phyloP scores from a whole-genome alignment of 2,113 vertebrate genomes.

The Oenanthe melanoleuca region DNA sequence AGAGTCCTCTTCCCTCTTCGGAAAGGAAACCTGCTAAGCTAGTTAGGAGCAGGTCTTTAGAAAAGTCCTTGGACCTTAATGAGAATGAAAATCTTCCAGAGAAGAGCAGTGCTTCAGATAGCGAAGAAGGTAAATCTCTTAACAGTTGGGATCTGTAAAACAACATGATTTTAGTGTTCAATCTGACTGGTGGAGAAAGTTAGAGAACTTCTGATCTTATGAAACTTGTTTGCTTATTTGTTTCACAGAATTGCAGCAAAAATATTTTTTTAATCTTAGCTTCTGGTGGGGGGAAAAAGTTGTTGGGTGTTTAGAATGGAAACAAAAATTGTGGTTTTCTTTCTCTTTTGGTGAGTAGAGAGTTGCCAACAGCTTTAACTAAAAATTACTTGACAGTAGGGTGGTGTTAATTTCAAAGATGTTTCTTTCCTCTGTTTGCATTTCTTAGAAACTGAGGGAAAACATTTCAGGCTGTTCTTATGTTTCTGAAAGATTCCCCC shows the following conservation, averaged over 20 bases:
- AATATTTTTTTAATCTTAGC: not conserved
- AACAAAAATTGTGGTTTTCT: not conserved
- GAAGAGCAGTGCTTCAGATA: slow-evolving; percentile 85
- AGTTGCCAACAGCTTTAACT: not conserved
- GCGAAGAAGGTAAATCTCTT: slow-evolving; percentile 83
- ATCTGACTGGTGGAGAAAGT: not conserved
- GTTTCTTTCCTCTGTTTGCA: not conserved
- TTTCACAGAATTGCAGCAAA: not conserved
- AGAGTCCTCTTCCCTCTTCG: slow-evolving; percentile 68
- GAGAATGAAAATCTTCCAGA: slow-evolving; percentile 86
- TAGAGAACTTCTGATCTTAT: not conserved
- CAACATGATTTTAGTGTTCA: not conserved
- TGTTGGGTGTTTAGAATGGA: not conserved
- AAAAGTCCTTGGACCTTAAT: slow-evolving; percentile 84
- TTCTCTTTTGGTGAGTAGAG: not conserved
- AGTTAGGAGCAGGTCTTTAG: slow-evolving; percentile 67
- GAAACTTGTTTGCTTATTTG: not conserved
- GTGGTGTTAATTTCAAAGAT: not conserved
- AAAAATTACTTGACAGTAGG: not conserved
- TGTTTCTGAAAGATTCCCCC: not conserved
- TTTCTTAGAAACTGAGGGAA: not conserved
- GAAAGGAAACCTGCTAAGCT: slow-evolving; percentile 71
- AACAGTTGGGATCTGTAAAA: not conserved
- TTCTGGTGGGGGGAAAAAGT: not conserved
- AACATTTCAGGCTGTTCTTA: not conserved